Percentiles rank a stretch among this genome's conserved stretches.
phyloP scores from a whole-genome alignment of 2,113 vertebrate species.

The Crotalus helleri region DNA sequence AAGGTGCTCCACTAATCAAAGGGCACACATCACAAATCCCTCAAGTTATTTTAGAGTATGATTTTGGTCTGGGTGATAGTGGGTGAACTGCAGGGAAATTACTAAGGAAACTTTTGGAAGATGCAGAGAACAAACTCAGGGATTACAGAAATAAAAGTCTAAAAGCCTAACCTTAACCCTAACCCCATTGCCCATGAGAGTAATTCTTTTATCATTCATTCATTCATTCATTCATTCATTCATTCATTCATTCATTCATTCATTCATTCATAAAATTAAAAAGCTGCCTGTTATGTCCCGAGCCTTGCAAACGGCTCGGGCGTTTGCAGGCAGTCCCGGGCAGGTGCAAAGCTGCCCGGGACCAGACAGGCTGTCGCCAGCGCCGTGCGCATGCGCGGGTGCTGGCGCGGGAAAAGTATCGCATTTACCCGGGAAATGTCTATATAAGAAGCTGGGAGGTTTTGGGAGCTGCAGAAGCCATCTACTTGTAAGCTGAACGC shows the following conservation, averaged over 20 bases:
- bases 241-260: neutral
- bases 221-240: neutral
- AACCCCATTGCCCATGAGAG: neutral
- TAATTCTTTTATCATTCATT: neutral
- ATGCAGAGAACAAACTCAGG: neutral
- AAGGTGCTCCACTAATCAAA: neutral
- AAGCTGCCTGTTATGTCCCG: too few species aligned
- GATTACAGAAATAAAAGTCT: neutral
- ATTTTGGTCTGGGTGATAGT: neutral
- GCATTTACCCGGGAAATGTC: too few species aligned
- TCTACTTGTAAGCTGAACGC: too few species aligned
- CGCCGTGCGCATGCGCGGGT: too few species aligned
- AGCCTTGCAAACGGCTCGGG: too few species aligned
- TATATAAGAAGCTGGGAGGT: too few species aligned
- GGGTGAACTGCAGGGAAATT: neutral
- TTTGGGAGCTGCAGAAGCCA: too few species aligned
- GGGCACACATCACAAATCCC: neutral
- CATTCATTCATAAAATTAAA: neutral
- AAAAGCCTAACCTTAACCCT: neutral
- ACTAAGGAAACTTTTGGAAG: slow-evolving; percentile 14
- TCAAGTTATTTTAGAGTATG: neutral
- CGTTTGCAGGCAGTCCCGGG: too few species aligned
- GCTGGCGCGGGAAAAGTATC: too few species aligned
- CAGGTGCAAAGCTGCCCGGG: too few species aligned
- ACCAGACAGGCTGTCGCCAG: too few species aligned